These are phyloP conservation scores for Poecile atricapillus DNA, from an alignment of 2,113 vertebrate genomes.

Conservation along the genomic window DNA sequence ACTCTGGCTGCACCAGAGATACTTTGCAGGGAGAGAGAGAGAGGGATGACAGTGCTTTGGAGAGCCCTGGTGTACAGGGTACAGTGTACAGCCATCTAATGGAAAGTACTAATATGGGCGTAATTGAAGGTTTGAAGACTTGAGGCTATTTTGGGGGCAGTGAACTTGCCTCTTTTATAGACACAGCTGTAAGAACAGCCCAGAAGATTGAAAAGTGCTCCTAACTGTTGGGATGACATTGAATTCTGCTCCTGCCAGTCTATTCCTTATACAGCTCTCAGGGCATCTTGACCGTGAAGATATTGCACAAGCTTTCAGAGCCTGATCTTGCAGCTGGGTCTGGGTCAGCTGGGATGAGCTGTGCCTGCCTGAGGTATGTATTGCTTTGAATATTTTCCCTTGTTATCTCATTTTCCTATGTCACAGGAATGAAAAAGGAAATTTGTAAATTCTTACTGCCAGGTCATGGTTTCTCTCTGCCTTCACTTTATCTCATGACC, in stretches of 20 bases:
- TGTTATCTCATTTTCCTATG: background rate
- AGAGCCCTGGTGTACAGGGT: background rate
- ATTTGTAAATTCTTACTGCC: background rate
- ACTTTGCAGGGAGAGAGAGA: background rate
- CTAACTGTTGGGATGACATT: background rate
- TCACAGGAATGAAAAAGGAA: background rate
- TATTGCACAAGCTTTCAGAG: background rate
- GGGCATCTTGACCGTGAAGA: background rate
- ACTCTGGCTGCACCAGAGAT: background rate
- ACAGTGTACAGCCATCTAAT: background rate
- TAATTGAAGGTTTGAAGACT: background rate
- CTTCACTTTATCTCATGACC: background rate
- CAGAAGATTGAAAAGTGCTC: background rate
- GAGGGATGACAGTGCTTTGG: background rate
- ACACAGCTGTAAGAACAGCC: background rate
- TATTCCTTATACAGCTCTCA: background rate
- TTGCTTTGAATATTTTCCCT: background rate
- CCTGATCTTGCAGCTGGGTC: background rate
- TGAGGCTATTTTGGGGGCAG: background rate
- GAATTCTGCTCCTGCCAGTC: background rate
- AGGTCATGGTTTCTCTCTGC: background rate
- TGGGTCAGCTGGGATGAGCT: background rate
- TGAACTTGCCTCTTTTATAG: background rate
- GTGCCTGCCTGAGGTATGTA: background rate
- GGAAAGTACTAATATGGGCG: background rate